Base-by-base conservation (phyloP, 2,797 vertebrate species). In the Sebastes baramenuke region DNA sequence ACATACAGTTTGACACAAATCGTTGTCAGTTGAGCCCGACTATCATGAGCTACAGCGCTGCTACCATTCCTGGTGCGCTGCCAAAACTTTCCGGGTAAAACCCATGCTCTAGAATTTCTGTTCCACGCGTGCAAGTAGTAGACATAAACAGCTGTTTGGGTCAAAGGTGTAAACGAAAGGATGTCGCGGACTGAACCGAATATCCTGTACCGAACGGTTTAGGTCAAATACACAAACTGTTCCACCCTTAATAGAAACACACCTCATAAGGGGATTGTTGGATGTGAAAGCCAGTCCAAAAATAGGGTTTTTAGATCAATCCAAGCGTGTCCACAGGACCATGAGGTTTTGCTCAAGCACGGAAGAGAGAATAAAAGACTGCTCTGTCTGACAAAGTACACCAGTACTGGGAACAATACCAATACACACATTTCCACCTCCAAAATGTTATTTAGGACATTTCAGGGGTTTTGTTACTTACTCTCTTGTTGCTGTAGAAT, bases 351-450 rank as follows among this genome's bases (percentile, higher is more conserved):
- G 72, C 79, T 88, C 84, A 82, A 84, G 70, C 87, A 87, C 59
- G 74, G 79, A 89, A 83, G 54, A 59, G 64, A 69, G 78, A 90
- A 94, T 88, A 87, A 93, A 88, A 87, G 88, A 69, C 74, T 72
- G 75, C 86, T 91, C 85, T 94, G 88, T 93, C 77, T 91, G 74
- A 85, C 90, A 79, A 85, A 92, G 88, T 84, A 62, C 86, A 89
- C 75, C 59, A 82, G 68, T 30, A 65, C 90, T 91, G 89, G 92
- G 89, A 93, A 90, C 88, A 91, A 91, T 87, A 92, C 91, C 92
- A 94, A 92, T 24, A 85, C 82, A 92, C 89, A 92, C 92, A 91
- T 78, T 82, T 89, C 85, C 65, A 87, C 75, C 75, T 91, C 84
- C 88, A 88, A 83, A 70, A 86, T 89, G 82, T 87, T 87, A 86